Evolutionary conservation across 92 coral and sea anemone species (phyloP).

Genomic region (Metridium senile): DNA sequence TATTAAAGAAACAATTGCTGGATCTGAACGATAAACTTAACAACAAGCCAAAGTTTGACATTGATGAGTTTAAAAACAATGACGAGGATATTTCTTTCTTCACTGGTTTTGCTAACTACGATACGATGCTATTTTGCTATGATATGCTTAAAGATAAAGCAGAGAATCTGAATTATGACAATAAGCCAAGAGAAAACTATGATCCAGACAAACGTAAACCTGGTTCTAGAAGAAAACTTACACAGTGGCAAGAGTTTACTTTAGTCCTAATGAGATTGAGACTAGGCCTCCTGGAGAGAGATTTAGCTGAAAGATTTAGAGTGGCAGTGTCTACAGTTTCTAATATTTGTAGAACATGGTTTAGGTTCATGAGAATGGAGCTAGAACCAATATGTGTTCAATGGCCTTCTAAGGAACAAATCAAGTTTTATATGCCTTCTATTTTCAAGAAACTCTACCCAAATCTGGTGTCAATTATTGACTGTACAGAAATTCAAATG

Average conservation of each 20-base stretch:
- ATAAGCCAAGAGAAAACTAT: neutral
- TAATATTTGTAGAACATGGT: slow-evolving; percentile 13
- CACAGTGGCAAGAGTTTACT: slow-evolving; percentile 31
- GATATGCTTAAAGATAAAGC: neutral
- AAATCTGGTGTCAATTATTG: slow-evolving; percentile 23
- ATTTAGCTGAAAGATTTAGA: slow-evolving; percentile 27
- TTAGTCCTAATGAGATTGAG: slow-evolving; percentile 21
- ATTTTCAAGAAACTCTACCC: slow-evolving; percentile 22
- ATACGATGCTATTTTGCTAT: slow-evolving; percentile 9
- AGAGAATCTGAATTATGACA: neutral
- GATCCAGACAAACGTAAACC: slow-evolving; percentile 7
- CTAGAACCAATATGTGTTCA: slow-evolving; percentile 18
- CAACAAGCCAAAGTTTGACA: neutral
- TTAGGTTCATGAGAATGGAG: slow-evolving; percentile 18
- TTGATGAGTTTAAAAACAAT: neutral
- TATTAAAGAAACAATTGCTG: neutral
- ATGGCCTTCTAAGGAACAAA: slow-evolving; percentile 27
- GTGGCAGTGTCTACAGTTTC: slow-evolving; percentile 25
- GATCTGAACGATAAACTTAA: neutral
- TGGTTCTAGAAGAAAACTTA: slow-evolving; percentile 15
- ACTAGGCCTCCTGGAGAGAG: slow-evolving; percentile 38
- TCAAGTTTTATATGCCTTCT: slow-evolving; percentile 28
- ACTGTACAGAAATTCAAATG: slow-evolving; percentile 41
- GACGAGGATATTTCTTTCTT: neutral
- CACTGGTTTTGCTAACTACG: slow-evolving; percentile 9